Conservation (phyloP, 2,888 invertebrate species). For the Drosophila siamana region DNA sequence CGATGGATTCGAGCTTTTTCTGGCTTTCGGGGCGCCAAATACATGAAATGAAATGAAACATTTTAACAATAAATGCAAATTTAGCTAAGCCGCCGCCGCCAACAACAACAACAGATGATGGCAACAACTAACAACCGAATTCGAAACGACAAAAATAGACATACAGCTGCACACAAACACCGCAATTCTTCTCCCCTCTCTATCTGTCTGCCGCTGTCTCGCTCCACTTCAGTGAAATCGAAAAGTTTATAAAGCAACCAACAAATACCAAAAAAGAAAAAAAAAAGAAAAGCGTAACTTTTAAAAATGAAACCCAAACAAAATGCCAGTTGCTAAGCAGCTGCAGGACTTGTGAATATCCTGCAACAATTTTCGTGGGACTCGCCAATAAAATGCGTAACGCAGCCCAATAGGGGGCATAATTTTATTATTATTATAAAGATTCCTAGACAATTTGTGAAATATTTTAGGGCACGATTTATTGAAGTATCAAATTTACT, state of each 20-base stretch:
- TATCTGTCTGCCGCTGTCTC: background rate
- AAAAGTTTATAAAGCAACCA: slow-evolving; percentile 70
- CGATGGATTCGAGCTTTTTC: slow-evolving; percentile 30
- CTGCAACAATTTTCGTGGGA: background rate
- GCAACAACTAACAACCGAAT: slow-evolving; percentile 46
- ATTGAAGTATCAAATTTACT: too few relatives aligned
- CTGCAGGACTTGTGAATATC: slow-evolving; percentile 7
- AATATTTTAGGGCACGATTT: too few relatives aligned
- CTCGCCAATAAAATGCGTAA: too few relatives aligned
- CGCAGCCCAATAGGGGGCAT: too few relatives aligned
- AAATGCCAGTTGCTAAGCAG: slow-evolving; percentile 10
- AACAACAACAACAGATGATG: slow-evolving; percentile 34
- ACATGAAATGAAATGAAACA: slow-evolving; percentile 77
- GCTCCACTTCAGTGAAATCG: slow-evolving; percentile 33
- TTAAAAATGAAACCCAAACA: slow-evolving; percentile 49
- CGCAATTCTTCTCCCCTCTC: background rate
- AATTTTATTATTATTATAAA: too few relatives aligned
- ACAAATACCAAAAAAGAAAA: slow-evolving; percentile 28
- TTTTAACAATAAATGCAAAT: slow-evolving; percentile 79
- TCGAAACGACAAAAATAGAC: slow-evolving; percentile 62
- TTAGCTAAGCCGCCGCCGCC: slow-evolving; percentile 75
- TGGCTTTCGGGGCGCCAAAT: slow-evolving; percentile 43
- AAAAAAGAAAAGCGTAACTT: slow-evolving; percentile 29
- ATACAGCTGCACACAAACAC: slow-evolving; percentile 51
- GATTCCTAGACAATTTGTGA: too few relatives aligned